phyloP scores from a whole-genome alignment of 1,140 invertebrate species.

The Scylla paramamosain region DNA sequence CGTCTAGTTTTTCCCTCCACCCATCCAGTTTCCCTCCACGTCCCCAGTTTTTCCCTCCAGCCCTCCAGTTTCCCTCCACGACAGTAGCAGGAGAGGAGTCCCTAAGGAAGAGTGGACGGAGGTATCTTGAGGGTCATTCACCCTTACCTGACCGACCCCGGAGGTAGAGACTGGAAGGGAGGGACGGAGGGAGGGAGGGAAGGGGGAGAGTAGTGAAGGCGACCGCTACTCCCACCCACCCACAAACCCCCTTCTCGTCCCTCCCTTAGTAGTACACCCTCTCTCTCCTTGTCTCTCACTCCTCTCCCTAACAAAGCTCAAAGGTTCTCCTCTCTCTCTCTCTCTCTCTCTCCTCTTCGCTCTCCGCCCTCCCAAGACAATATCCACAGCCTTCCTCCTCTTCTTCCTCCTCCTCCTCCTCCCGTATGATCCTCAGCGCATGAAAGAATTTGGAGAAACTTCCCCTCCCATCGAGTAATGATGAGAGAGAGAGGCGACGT shows the following conservation, averaged over 20 bases:
- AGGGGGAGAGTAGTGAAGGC: background rate
- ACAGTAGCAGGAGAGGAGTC: background rate
- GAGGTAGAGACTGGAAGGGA: background rate
- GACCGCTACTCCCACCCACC: background rate
- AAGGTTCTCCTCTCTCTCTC: too few species aligned
- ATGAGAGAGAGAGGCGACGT: background rate
- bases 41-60: too few species aligned
- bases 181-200: too few species aligned
- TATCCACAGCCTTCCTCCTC: background rate
- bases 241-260: background rate
- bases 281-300: background rate
- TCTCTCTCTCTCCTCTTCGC: too few species aligned
- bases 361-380: background rate
- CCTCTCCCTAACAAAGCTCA: too few species aligned
- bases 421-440: conserved; percentile 1
- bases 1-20: too few species aligned
- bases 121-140: background rate
- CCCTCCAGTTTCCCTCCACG: too few species aligned
- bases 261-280: background rate
- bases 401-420: background rate
- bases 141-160: background rate
- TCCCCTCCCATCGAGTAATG: background rate
- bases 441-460: conserved; percentile 22
- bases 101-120: background rate
- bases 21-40: too few species aligned